These are phyloP conservation scores for Bombyx mandarina DNA, from an alignment of 1,140 invertebrate genomes.

Conservation along the genomic window DNA sequence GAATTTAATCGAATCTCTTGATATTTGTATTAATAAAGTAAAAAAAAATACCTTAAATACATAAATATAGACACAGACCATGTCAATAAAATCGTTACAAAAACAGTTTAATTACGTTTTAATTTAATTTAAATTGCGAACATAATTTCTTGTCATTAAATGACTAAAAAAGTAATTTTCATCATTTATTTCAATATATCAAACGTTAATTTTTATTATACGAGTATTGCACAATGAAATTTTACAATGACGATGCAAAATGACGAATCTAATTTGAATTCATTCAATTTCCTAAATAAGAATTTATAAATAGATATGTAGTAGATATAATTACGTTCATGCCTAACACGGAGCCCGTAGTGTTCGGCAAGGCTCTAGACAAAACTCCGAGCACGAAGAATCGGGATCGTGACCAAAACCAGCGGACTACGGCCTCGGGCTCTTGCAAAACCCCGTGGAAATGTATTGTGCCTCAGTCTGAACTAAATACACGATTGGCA, in stretches of 20 bases:
- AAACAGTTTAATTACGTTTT: no score
- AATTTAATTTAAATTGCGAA: no score
- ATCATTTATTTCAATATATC: no score
- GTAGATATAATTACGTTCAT: neutral
- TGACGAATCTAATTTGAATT: neutral
- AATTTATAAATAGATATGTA: neutral
- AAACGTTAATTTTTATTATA: neutral
- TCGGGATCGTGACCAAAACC: conserved; percentile 39
- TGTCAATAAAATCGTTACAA: no score
- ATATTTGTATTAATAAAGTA: no score
- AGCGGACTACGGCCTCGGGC: conserved; percentile 38
- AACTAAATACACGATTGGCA: conserved; percentile 51
- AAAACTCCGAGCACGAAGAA: conserved; percentile 21
- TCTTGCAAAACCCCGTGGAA: conserved; percentile 45
- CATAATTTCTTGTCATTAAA: no score
- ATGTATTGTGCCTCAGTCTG: conserved; percentile 39
- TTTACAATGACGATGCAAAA: neutral
- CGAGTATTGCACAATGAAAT: neutral
- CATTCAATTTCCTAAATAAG: neutral
- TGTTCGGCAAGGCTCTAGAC: conserved; percentile 18
- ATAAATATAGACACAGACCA: no score
- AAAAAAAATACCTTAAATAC: no score
- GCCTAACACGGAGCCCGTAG: neutral
- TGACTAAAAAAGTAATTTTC: no score
- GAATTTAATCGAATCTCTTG: no score